Percentiles rank a stretch among this genome's conserved stretches.
phyloP scores from a whole-genome alignment of 2,888 invertebrate species.

The Microchrysa polita region DNA sequence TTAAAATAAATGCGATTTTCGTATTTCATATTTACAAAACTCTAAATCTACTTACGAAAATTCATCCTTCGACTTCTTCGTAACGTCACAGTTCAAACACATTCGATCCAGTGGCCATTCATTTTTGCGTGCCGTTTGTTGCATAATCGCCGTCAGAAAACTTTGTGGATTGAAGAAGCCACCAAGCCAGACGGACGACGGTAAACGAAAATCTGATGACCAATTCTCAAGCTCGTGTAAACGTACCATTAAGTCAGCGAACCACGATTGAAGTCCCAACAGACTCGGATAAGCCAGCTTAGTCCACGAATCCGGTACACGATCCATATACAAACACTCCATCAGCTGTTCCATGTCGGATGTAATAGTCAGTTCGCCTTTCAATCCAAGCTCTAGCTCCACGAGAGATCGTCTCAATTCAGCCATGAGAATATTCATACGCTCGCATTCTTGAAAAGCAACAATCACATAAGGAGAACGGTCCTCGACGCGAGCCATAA shows the following conservation, averaged over 20 bases:
- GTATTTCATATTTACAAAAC: no score
- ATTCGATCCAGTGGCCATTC: constrained; percentile 97
- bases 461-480: constrained; percentile 92
- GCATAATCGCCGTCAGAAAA: constrained; percentile 96
- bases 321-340: constrained; percentile 86
- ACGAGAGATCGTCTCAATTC: constrained; percentile 84
- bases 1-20: no score
- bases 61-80: constrained; percentile 86
- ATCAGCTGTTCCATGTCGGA: constrained; percentile 90
- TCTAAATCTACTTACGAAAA: constrained; percentile 71
- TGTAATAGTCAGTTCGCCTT: constrained; percentile 94
- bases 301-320: constrained; percentile 87
- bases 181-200: constrained; percentile 89
- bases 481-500: constrained; percentile 88
- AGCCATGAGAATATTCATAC: constrained; percentile 88
- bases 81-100: constrained; percentile 94
- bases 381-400: constrained; percentile 88
- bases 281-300: constrained; percentile 89
- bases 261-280: constrained; percentile 85
- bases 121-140: constrained; percentile 94
- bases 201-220: constrained; percentile 89
- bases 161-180: constrained; percentile 98
- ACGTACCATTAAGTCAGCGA: constrained; percentile 82
- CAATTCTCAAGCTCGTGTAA: constrained; percentile 85
- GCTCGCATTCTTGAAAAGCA: constrained; percentile 91